These are phyloP conservation scores for Myotis daubentonii DNA, from an alignment of 2,797 vertebrate genomes.

Conservation along the genomic window DNA sequence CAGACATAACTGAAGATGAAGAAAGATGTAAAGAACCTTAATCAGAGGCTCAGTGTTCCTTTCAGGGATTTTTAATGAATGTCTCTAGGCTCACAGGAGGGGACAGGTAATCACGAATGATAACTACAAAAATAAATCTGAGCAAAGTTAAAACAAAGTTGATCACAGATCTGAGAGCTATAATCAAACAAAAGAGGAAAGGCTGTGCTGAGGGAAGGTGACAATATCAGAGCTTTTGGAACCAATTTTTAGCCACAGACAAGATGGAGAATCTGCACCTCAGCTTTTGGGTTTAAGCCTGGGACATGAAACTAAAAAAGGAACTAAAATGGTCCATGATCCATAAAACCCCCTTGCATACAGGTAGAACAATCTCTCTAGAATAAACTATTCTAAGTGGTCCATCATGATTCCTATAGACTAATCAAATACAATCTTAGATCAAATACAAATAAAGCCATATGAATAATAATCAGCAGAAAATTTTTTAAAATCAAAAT, in stretches of 20 bases:
- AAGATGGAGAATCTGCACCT: not conserved
- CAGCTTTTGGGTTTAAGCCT: not conserved
- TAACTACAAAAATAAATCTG: not conserved
- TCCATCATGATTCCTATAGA: not conserved
- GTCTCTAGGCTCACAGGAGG: not conserved
- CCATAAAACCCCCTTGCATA: not conserved
- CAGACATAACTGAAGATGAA: not conserved
- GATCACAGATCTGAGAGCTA: not conserved
- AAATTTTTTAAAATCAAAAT: not conserved
- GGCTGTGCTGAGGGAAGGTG: not conserved
- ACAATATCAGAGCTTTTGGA: not conserved
- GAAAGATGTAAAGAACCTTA: not conserved
- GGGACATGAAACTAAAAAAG: not conserved
- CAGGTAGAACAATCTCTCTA: not conserved
- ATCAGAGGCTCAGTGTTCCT: not conserved
- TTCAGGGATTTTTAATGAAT: not conserved
- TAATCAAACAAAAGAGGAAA: not conserved
- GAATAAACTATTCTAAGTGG: not conserved
- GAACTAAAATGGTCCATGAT: not conserved
- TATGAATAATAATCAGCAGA: not conserved
- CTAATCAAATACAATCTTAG: not conserved
- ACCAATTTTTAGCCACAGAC: not conserved
- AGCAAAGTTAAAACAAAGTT: not conserved
- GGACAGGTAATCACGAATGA: not conserved
- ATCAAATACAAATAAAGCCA: not conserved